Conservation (phyloP, 1,140 invertebrate genomes). For the Microplitis demolitor region DNA sequence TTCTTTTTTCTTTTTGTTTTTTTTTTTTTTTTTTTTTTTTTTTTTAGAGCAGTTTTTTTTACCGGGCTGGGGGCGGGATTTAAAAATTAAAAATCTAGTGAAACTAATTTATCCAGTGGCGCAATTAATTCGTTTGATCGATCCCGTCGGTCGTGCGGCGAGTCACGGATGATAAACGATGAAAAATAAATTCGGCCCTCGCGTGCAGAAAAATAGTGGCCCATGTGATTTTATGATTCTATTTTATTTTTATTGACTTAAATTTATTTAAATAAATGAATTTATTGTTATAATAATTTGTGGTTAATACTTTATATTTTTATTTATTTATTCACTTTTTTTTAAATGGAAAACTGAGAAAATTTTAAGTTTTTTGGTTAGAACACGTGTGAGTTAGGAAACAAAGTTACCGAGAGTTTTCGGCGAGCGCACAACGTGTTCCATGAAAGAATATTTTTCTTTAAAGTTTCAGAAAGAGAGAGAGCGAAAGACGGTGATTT, state of each 20-base stretch:
- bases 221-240: constrained; percentile 18
- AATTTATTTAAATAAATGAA: too few relatives aligned
- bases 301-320: not conserved
- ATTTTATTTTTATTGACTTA: not conserved
- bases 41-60: too few relatives aligned
- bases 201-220: constrained; percentile 27
- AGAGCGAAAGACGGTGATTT: too few relatives aligned
- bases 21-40: too few relatives aligned
- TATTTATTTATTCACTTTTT: not conserved
- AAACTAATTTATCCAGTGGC: constrained; percentile 2
- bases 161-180: constrained; percentile 22
- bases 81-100: not conserved
- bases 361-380: not conserved
- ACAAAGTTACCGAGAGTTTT: constrained; percentile 51
- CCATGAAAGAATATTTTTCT: too few relatives aligned
- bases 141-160: constrained; percentile 24
- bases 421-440: constrained; percentile 32
- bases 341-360: not conserved
- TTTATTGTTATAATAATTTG: not conserved
- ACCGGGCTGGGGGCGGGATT: too few relatives aligned
- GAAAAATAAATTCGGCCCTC: constrained; percentile 23
- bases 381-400: constrained; percentile 51
- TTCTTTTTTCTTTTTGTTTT: too few relatives aligned
- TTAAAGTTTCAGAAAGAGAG: too few relatives aligned
- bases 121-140: constrained; percentile 32